Evolutionary conservation across 2,888 invertebrate species (phyloP).

Genomic region (Lamellibrachia columna): DNA sequence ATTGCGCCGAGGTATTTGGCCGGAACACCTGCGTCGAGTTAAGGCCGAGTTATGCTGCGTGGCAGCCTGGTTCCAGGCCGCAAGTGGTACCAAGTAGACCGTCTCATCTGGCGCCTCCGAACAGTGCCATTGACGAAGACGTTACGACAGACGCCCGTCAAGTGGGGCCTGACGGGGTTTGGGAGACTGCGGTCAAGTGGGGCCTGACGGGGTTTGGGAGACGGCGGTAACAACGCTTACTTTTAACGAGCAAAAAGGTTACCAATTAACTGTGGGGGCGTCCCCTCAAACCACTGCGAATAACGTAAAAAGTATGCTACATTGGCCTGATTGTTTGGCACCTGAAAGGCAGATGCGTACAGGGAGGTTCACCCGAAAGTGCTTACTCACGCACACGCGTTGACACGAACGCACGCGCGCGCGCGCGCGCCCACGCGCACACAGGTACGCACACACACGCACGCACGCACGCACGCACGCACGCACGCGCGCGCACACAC

Average conservation of each 20-base stretch:
- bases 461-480: neutral
- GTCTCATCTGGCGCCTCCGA: neutral
- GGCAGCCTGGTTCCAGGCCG: neutral
- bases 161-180: neutral
- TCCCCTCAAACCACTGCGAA: neutral
- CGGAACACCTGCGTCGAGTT: conserved; percentile 1
- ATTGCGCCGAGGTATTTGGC: neutral
- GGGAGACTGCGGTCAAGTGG: neutral
- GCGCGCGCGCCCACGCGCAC: neutral
- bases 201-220: neutral
- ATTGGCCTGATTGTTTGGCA: neutral
- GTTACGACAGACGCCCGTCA: neutral
- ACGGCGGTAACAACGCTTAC: neutral
- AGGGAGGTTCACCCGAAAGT: neutral
- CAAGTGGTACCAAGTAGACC: neutral
- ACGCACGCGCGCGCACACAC: neutral
- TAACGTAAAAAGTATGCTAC: neutral
- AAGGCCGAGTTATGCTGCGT: neutral
- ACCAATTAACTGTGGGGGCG: neutral
- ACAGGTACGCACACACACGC: neutral
- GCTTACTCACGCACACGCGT: neutral
- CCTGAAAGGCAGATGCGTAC: neutral
- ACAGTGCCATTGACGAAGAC: neutral
- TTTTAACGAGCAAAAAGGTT: neutral
- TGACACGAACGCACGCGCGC: neutral